Evolutionary conservation across 2,113 vertebrate species (phyloP).

Genomic region (Todiramphus saurophagus): DNA sequence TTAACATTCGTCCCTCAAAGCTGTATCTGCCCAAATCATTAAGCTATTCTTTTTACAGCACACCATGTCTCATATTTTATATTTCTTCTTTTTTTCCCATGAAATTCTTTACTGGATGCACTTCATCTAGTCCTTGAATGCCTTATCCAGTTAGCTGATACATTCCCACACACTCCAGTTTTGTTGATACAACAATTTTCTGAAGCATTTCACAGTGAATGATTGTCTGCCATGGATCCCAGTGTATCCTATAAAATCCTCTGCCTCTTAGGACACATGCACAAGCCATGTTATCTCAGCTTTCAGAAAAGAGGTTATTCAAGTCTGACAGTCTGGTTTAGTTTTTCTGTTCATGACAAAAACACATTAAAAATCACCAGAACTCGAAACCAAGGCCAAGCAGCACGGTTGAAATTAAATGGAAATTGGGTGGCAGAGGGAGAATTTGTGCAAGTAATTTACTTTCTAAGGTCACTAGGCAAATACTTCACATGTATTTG

Average conservation of each 20-base stretch:
- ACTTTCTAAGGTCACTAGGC: not conserved
- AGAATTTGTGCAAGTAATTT: not conserved
- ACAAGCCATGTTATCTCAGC: not conserved
- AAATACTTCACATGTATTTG: not conserved
- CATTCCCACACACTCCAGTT: not conserved
- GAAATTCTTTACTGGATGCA: not conserved
- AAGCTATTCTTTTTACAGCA: not conserved
- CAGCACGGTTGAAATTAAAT: not conserved
- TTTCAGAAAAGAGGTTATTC: not conserved
- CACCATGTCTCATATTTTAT: not conserved
- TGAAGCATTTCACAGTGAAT: conserved; percentile 22
- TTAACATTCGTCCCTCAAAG: not conserved
- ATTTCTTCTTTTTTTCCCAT: not conserved
- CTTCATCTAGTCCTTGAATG: conserved; percentile 8
- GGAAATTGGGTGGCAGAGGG: not conserved
- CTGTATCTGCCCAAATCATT: not conserved
- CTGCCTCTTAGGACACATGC: not conserved
- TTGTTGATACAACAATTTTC: conserved; percentile 39
- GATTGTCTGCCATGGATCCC: not conserved
- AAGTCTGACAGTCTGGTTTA: not conserved
- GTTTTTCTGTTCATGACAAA: not conserved
- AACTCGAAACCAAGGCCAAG: not conserved
- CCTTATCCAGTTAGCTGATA: not conserved
- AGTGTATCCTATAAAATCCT: conserved; percentile 65
- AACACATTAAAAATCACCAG: not conserved